A percentile compares a stretch with the other conserved stretches of the same genome.
Conservation (phyloP, 1,140 invertebrate species). For the Atopsyche davidsoni region DNA sequence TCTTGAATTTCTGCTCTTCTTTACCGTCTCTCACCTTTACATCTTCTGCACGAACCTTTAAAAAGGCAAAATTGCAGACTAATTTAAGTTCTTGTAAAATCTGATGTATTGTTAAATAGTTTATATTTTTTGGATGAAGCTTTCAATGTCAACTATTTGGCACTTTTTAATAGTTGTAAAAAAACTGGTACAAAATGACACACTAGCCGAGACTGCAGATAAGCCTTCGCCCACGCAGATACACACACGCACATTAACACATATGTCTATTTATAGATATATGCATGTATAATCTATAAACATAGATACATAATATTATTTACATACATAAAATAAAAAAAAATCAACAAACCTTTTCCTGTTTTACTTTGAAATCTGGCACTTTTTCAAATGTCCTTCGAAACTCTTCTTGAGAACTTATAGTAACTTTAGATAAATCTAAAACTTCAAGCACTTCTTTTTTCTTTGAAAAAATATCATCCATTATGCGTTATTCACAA, state of each 20-base stretch:
- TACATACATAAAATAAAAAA: slow-evolving; percentile 5
- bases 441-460: slow-evolving; percentile 76
- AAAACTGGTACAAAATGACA: too few relatives aligned
- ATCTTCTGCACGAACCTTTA: slow-evolving; percentile 54
- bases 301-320: not conserved
- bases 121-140: too few relatives aligned
- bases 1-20: slow-evolving; percentile 59
- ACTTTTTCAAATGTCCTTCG: slow-evolving; percentile 75
- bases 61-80: too few relatives aligned
- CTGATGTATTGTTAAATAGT: too few relatives aligned
- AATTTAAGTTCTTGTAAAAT: not conserved
- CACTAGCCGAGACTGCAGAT: too few relatives aligned
- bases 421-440: slow-evolving; percentile 74
- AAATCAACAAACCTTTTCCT: slow-evolving; percentile 63
- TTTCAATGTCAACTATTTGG: too few relatives aligned
- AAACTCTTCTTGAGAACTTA: slow-evolving; percentile 73
- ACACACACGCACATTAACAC: too few relatives aligned
- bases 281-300: slow-evolving; percentile 1
- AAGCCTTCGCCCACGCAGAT: too few relatives aligned
- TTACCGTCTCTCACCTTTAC: slow-evolving; percentile 60
- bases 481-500: slow-evolving; percentile 52
- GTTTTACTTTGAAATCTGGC: slow-evolving; percentile 82
- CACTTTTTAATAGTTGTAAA: too few relatives aligned
- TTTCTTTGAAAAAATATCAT: slow-evolving; percentile 78
- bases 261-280: too few relatives aligned